Base-by-base conservation (phyloP, 2,888 invertebrate species). In the Desoria tigrina region DNA sequence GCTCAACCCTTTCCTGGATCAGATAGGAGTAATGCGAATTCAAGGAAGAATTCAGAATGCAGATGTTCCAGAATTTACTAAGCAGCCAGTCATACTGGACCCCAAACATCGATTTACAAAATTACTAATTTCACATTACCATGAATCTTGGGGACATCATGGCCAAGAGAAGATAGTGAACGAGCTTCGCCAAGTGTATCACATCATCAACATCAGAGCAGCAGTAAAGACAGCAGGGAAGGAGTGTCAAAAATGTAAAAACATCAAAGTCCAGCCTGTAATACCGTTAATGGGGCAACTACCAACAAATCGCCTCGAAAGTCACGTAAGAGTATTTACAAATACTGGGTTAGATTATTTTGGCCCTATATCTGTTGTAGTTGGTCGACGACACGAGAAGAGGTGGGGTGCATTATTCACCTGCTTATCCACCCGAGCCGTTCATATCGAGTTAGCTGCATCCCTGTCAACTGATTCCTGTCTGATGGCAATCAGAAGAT, bases 1-100 rank as follows among this genome's bases (percentile, higher is more conserved):
- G 16, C 37, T 66, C n/a, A 60, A 57, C 23, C 61, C 66, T 3
- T 14, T 2, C 39, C 11, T 66, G 37, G 55, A 63, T 37, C n/a
- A 59, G 9, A 23, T 59, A 23, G 55, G 60, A 1, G 14, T 66
- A 28, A 49, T 63, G 11, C 32, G 53, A 1, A 2, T 63, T 2
- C 6, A 16, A 1, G 66, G 63, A 60, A 28, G 66, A 42, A 7
- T 63, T 7, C 24, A 42, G 21, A 45, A 54, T 16, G 65, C 60
- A 14, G 24, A 45, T 11, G 18, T 62, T 2, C n/a, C 9, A 1
- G 14, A 14, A 2, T n/a, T 9, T 18, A 57, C 51, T 2, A 66
- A 62, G 18, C 7, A 6, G 16, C 66, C 66, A 1, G 24, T 56
- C 1, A 56, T 66, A 14, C 49, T 66, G 14, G 51, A 61, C 24